phyloP scores from a whole-genome alignment of 2,888 invertebrate species.

The Drosophila pegasa region DNA sequence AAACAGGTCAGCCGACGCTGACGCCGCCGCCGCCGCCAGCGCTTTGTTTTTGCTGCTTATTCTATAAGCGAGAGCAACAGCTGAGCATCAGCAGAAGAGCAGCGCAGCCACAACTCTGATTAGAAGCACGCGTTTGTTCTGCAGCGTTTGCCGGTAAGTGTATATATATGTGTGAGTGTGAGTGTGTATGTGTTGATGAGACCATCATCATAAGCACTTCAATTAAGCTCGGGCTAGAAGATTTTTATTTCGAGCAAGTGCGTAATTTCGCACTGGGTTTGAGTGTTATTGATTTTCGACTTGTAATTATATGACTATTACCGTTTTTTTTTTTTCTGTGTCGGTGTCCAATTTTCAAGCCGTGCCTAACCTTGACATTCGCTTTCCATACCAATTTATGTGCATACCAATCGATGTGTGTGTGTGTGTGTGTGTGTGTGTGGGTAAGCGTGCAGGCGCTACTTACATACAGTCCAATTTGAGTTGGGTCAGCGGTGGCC shows the following conservation, averaged over 20 bases:
- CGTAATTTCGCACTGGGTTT: conserved; percentile 52
- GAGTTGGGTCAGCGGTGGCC: conserved; percentile 29
- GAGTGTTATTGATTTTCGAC: conserved; percentile 49
- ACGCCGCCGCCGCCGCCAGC: neutral
- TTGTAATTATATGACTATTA: conserved; percentile 53
- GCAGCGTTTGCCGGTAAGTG: conserved; percentile 51
- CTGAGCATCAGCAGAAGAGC: conserved; percentile 24
- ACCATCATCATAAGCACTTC: neutral
- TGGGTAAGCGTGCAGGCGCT: conserved; percentile 24
- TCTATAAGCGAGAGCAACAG: conserved; percentile 29
- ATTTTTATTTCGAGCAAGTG: conserved; percentile 17
- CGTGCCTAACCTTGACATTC: conserved; percentile 68
- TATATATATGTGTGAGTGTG: too few species aligned
- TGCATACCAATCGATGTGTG: conserved; percentile 46
- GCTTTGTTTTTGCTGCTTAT: neutral
- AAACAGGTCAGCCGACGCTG: conserved; percentile 30
- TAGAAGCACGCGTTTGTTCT: conserved; percentile 24
- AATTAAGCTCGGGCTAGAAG: neutral
- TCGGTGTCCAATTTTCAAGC: conserved; percentile 31
- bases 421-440: neutral
- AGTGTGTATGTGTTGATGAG: neutral
- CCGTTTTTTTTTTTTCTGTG: conserved; percentile 19
- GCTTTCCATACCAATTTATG: conserved; percentile 56
- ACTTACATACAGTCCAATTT: conserved; percentile 41
- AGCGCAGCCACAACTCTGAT: conserved; percentile 9